Evolutionary conservation across 2,797 vertebrate species (phyloP).

Genomic region (Xiphophorus birchmanni): DNA sequence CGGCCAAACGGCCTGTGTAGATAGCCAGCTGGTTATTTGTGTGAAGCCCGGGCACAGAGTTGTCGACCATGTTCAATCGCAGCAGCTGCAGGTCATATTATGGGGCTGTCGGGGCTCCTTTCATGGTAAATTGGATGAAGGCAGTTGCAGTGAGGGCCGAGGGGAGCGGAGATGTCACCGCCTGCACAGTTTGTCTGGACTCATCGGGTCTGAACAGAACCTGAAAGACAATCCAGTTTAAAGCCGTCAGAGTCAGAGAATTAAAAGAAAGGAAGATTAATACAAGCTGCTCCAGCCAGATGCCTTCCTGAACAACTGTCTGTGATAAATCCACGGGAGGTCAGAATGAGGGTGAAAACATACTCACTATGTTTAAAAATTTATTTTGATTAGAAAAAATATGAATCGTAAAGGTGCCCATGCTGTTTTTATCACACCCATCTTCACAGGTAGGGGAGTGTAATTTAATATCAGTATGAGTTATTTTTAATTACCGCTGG

Average conservation of each 20-base stretch:
- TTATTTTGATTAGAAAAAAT: constrained; percentile 28
- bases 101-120: constrained; percentile 64
- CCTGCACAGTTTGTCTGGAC: constrained; percentile 53
- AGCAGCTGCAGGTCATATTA: constrained; percentile 58
- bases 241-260: constrained; percentile 53
- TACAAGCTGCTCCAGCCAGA: constrained; percentile 48
- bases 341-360: neutral
- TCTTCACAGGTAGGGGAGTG: constrained; percentile 3
- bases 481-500: constrained; percentile 28
- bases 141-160: constrained; percentile 52
- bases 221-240: constrained; percentile 59
- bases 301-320: constrained; percentile 42
- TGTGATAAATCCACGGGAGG: constrained; percentile 10
- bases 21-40: constrained; percentile 54
- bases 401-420: constrained; percentile 4
- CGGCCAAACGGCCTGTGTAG: constrained; percentile 58
- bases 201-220: constrained; percentile 33
- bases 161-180: constrained; percentile 66
- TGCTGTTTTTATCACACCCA: constrained; percentile 15
- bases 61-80: constrained; percentile 49
- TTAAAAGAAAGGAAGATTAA: constrained; percentile 41
- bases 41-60: constrained; percentile 47
- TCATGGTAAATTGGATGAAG: constrained; percentile 75
- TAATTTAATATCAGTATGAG: constrained; percentile 22
- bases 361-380: constrained; percentile 1